Base-by-base conservation (phyloP, 2,888 invertebrate species). In the Fabriciana adippe region DNA sequence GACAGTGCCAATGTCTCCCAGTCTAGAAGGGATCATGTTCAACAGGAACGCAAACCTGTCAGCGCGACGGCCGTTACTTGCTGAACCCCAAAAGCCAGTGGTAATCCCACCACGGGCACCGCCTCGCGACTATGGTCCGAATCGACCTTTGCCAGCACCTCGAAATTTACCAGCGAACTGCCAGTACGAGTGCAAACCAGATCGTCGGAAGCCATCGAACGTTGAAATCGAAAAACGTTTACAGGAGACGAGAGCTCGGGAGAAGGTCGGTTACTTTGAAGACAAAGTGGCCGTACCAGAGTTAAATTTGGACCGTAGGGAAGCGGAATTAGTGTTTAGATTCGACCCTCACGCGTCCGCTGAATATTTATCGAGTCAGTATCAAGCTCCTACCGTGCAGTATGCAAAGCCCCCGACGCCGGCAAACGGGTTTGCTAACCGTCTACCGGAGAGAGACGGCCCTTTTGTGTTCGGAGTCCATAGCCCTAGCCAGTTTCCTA, bases 391-490 rank as follows among this genome's bases (percentile, higher is more conserved):
- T 66, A 79, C 81, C 64, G 90, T 90, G 74, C 91, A 90, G 77
- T 90, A 90, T 75, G 87, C 89, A 77, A 90, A 88, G 81, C 88
- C 90, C 66, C 81, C 90, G 80, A 85, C 87, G 79, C 90, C 91
- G 72, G 88, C 84, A 73, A 90, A 90, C 84, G 90, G 90, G 84
- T 85, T 85, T 78, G 78, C 85, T 72, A 80, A 81, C 81, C 89
- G 88, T 80, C 81, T 86, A 78, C 90, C 88, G 73, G 90, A 90
- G 78, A 85, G 86, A 81, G 92, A 93, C 79, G 94, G 94, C 48
- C 94, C 94, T 76, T 94, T 94, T 83, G 94, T 94, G 76, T 94
- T 94, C 81, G 94, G 94, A 73, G 90, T 94, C 69, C 94, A 94
- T 81, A 90, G 88, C 74, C 93, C 93, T 66, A 92, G 92, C 81